These are phyloP conservation scores for Vespertilio murinus DNA, from an alignment of 2,797 vertebrate genomes.

Conservation along the genomic window DNA sequence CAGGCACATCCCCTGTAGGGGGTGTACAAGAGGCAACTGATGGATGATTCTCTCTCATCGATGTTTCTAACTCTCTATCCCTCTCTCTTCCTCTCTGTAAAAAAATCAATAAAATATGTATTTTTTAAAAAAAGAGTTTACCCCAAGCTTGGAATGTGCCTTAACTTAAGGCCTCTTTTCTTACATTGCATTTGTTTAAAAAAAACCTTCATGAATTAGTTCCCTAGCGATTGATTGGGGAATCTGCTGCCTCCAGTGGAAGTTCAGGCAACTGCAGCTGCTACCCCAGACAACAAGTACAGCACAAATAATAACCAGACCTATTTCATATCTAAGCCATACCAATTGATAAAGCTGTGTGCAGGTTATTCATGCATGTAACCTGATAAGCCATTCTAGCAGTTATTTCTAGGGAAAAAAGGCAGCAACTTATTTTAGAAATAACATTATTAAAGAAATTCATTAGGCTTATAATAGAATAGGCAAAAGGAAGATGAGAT, in stretches of 20 bases:
- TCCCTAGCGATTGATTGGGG: background rate
- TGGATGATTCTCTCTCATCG: too few species aligned
- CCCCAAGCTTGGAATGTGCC: background rate
- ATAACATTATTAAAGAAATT: constrained; percentile 22
- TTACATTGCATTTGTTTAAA: background rate
- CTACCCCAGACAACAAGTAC: background rate
- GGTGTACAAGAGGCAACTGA: too few species aligned
- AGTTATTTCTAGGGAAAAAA: background rate
- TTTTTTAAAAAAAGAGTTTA: too few species aligned
- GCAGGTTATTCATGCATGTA: background rate
- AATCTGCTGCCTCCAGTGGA: background rate
- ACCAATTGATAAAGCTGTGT: background rate
- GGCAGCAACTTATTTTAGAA: constrained; percentile 26
- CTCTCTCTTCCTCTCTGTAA: too few species aligned
- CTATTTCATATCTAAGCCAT: background rate
- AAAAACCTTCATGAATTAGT: background rate
- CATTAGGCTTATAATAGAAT: background rate
- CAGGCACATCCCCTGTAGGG: too few species aligned
- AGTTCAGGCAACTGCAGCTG: background rate
- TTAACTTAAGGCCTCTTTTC: background rate
- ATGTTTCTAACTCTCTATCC: too few species aligned
- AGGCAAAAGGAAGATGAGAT: background rate
- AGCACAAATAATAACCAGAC: background rate
- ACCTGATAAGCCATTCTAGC: background rate
- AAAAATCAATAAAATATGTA: too few species aligned